These are phyloP conservation scores for Zaprionus lineosus DNA, from an alignment of 2,888 invertebrate genomes.

Conservation along the genomic window DNA sequence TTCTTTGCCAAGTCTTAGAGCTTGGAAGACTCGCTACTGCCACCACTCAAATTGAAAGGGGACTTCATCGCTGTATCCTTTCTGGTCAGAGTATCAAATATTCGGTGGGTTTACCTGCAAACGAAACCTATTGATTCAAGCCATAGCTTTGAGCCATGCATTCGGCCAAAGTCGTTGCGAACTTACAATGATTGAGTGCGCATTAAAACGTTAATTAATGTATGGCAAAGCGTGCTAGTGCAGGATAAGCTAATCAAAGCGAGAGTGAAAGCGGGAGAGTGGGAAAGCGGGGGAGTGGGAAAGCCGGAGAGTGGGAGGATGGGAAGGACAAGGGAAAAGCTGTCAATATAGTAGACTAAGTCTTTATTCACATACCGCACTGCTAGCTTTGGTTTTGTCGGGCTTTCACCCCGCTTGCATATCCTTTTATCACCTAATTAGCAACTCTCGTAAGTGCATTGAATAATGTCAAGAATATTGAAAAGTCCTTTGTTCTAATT, in stretches of 20 bases:
- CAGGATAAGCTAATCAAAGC: slow-evolving; percentile 26
- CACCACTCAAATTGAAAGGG: no score
- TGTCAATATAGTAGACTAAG: slow-evolving; percentile 3
- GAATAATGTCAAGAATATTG: slow-evolving; percentile 28
- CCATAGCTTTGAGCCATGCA: slow-evolving; percentile 15
- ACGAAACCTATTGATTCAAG: no score
- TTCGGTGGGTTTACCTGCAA: no score
- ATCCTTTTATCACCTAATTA: slow-evolving; percentile 25
- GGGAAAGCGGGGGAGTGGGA: no score
- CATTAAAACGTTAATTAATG: slow-evolving; percentile 56
- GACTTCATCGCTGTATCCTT: no score
- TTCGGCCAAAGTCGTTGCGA: not conserved
- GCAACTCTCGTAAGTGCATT: slow-evolving; percentile 11
- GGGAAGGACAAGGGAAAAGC: not conserved
- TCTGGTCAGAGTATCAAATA: no score
- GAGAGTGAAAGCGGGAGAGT: no score
- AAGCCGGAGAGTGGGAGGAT: no score
- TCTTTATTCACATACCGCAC: no score
- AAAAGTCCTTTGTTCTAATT: slow-evolving; percentile 29
- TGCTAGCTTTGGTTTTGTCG: not conserved
- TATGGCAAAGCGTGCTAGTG: slow-evolving; percentile 18
- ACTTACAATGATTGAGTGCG: slow-evolving; percentile 41
- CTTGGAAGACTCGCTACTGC: no score
- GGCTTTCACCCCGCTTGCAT: not conserved
- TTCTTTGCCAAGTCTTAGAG: no score